Evolutionary conservation across 1,140 invertebrate species (phyloP).

Genomic region (Anthonomus grandis): DNA sequence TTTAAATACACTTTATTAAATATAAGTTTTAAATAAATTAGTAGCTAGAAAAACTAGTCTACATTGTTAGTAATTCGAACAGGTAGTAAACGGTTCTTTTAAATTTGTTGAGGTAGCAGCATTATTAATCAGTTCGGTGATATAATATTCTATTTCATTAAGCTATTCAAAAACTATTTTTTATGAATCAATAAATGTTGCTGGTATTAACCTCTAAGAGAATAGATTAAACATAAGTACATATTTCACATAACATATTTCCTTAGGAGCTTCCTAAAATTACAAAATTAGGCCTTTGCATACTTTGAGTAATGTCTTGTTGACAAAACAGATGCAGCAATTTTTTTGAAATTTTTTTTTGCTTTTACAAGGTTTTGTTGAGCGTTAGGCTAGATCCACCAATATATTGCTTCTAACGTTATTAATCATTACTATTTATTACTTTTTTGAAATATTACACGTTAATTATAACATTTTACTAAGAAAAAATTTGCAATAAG

Average conservation of each 20-base stretch:
- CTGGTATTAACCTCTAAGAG: background rate
- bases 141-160: conserved; percentile 3
- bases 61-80: background rate
- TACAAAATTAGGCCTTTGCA: no score
- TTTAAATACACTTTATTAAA: background rate
- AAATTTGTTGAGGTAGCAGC: background rate
- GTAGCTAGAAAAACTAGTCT: background rate
- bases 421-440: background rate
- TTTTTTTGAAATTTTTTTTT: background rate
- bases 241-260: background rate
- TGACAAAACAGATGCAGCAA: background rate
- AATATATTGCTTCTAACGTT: background rate
- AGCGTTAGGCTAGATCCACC: conserved; percentile 1
- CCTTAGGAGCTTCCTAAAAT: background rate
- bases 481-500: no score
- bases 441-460: conserved; percentile 3
- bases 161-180: background rate
- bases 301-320: background rate
- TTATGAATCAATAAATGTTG: background rate
- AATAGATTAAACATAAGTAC: background rate
- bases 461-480: background rate
- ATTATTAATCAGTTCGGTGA: background rate
- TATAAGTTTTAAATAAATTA: conserved; percentile 1
- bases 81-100: background rate
- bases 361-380: no score